Base-by-base conservation (phyloP, 2,797 vertebrate species). In the Streptopelia turtur region DNA sequence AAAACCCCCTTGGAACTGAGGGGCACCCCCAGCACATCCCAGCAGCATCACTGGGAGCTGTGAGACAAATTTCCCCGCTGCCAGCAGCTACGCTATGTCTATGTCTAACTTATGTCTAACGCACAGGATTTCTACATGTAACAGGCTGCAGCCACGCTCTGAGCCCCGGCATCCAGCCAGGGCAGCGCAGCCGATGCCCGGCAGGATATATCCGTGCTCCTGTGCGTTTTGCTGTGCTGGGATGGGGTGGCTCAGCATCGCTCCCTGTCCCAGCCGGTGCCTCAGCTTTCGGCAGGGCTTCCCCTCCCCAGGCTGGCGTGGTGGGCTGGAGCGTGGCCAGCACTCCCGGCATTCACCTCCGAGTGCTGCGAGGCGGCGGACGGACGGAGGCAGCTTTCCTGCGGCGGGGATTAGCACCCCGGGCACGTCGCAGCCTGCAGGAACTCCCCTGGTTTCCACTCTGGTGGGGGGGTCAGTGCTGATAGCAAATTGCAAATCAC, bases 401-500 rank as follows among this genome's bases (percentile, higher is more conserved):
- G 87, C 92, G 37, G 86, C 56, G 66, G 85, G 89, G 85, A 96
- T 96, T 87, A 93, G 63, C 83, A 95, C 64, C 82, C 82, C 14
- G 39, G 87, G 90, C 96, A 96, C 95, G 95, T 94, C 70, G 61
- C 93, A 86, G 95, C 95, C 93, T 63, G 95, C 93, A 53, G 89
- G 89, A 89, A 41, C 95, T 89, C 83, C 90, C 83, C 77, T 5
- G 83, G 65, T 41, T 45, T 50, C 79, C 12, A 4, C 76, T 74
- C 47, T 3, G 41, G 55, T 14, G 39, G 39, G 60, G 41, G 56
- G 74, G 72, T 59, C 79, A 74, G 66, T 2, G 6, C 74, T 18
- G 9, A 16, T 12, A 12, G 83, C 35, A 15, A 16, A 57, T 27
- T 2, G 3, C 45, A 27, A 52, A 52, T 13, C 72, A 72, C 11